phyloP scores from a whole-genome alignment of 1,140 invertebrate species.

The Neoseiulus cucumeris region DNA sequence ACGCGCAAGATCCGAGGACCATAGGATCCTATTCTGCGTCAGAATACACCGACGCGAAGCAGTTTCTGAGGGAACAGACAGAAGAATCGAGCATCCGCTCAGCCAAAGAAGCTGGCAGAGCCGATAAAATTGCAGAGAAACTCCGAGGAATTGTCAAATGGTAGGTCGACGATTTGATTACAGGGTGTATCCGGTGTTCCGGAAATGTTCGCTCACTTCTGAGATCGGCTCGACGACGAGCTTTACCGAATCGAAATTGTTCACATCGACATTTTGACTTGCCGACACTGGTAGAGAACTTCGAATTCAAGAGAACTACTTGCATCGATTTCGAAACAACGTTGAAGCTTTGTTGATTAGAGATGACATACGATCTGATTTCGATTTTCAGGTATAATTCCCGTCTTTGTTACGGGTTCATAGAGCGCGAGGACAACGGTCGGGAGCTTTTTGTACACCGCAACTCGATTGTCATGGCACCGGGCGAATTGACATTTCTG shows the following conservation, averaged over 20 bases:
- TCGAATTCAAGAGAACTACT: too few relatives aligned
- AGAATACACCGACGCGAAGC: neutral
- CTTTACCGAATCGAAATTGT: too few relatives aligned
- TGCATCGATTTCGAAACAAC: too few relatives aligned
- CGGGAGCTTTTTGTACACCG: neutral
- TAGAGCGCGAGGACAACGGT: neutral
- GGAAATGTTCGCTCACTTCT: too few relatives aligned
- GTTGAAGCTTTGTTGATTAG: too few relatives aligned
- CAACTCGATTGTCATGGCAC: neutral
- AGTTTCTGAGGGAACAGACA: neutral
- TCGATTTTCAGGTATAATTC: neutral
- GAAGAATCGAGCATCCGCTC: neutral
- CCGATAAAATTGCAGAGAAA: constrained; percentile 4
- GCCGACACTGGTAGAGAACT: too few relatives aligned
- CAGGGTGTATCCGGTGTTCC: too few relatives aligned
- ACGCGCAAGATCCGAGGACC: neutral
- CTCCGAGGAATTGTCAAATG: constrained; percentile 1
- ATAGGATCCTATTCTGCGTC: neutral
- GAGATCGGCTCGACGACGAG: too few relatives aligned
- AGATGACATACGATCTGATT: too few relatives aligned
- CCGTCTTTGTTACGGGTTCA: neutral
- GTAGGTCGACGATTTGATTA: too few relatives aligned
- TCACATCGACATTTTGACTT: too few relatives aligned
- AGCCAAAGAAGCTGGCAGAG: neutral
- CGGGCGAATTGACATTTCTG: neutral